Base-by-base conservation (phyloP, 2,888 invertebrate species). In the Alloplasta piceator region DNA sequence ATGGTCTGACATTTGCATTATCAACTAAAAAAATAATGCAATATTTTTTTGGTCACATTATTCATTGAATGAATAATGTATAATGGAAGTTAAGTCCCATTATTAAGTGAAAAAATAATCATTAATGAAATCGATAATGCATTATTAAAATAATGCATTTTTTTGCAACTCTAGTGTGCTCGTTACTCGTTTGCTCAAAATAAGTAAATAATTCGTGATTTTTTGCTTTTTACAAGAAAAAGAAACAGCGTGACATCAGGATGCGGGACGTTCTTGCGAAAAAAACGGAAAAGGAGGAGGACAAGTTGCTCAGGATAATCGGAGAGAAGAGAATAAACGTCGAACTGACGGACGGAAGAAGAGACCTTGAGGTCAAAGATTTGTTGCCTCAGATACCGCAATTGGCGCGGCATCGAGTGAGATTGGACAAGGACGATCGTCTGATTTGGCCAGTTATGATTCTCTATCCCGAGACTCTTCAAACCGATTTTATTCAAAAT, bases 381-480 rank as follows among this genome's bases (percentile, higher is more conserved):
- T 85, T 95, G 9, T 94, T 95, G 72, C 95, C 96, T 0, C 94
- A 93, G 86, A 93, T 96, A 85, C 94, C 96, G 0, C 95, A 96
- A 46, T 93, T 95, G 5, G 94, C 94, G 56, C 94, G 95, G 72
- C 92, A 94, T 78, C 94, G 94, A 67, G 97, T 97, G 0, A 94
- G 94, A 87, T 87, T 96, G 9, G 94, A 94, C 82, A 93, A 94
- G 87, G 92, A 95, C 0, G 93, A 92, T 9, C 91, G 92, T 55
- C 92, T 99, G 9, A 92, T 95, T 67, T 99, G 98, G 98, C 98
- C 98, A 0, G 96, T 98, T 0, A 93, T 97, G 14, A 95, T 98
- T 85, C 93, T 97, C 9, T 99, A 98, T 92, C 98, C 98, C 0
- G 98, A 98, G 92, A 96, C 96, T 89, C 94, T 95, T 78, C 95